phyloP scores from a whole-genome alignment of 2,113 vertebrate species.

The mouse (Mus musculus) region GRCm39 chr12:79431501-79432000 shows the following conservation, averaged over 20 bases:
- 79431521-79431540: slow-evolving; percentile 33
- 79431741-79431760: slow-evolving; percentile 64
- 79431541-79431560: slow-evolving; percentile 25
- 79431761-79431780: slow-evolving; percentile 52
- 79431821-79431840: slow-evolving; percentile 35
- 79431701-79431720: neutral
- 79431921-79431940: neutral
- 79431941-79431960: slow-evolving; percentile 4
- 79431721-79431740: slow-evolving; percentile 74
- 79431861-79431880: neutral
- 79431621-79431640: slow-evolving; percentile 67
- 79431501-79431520: neutral
- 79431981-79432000: slow-evolving; percentile 37
- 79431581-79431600: slow-evolving; percentile 42
- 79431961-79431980: slow-evolving; percentile 40
- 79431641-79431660: slow-evolving; percentile 69
- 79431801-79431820: neutral
- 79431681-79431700: slow-evolving; percentile 67
- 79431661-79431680: slow-evolving; percentile 69
- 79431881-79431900: slow-evolving; percentile 35
- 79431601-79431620: slow-evolving; percentile 47
- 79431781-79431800: neutral
- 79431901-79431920: neutral
- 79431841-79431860: slow-evolving; percentile 9
- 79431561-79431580: slow-evolving; percentile 47